phyloP scores from a whole-genome alignment of 2,888 invertebrate species.

The Netelia melanura region DNA sequence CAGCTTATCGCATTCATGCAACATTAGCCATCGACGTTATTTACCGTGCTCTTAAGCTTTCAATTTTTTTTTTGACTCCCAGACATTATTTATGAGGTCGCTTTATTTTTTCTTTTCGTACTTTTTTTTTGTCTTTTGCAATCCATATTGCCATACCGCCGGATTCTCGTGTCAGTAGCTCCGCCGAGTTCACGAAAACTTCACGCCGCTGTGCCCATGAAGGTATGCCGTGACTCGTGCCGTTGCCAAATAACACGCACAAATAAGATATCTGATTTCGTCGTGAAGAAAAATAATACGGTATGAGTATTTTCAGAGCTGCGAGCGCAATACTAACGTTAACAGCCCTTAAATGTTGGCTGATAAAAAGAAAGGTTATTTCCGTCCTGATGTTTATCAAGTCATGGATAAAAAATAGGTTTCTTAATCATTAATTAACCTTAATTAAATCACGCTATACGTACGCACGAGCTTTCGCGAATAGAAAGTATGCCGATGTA shows the following conservation, averaged over 20 bases:
- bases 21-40: conserved; percentile 83
- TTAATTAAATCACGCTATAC: too few relatives aligned
- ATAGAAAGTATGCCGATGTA: too few relatives aligned
- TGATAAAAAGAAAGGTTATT: neutral
- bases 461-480: neutral
- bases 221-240: conserved; percentile 1
- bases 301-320: too few relatives aligned
- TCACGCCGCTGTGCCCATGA: neutral
- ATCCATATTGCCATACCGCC: conserved; percentile 45
- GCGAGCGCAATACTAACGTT: neutral
- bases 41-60: conserved; percentile 78
- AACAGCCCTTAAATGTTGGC: neutral
- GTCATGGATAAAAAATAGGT: neutral
- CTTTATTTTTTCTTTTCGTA: conserved; percentile 31
- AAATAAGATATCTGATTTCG: conserved; percentile 33
- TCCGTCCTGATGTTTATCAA: neutral
- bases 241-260: conserved; percentile 43
- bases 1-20: conserved; percentile 84
- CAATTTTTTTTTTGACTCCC: conserved; percentile 72
- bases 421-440: neutral
- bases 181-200: conserved; percentile 30
- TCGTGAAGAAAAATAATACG: neutral
- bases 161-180: conserved; percentile 41
- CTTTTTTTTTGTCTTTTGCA: conserved; percentile 35
- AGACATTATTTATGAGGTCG: conserved; percentile 58